phyloP scores from a whole-genome alignment of 2,113 vertebrate genomes.

The Tiliqua scincoides region DNA sequence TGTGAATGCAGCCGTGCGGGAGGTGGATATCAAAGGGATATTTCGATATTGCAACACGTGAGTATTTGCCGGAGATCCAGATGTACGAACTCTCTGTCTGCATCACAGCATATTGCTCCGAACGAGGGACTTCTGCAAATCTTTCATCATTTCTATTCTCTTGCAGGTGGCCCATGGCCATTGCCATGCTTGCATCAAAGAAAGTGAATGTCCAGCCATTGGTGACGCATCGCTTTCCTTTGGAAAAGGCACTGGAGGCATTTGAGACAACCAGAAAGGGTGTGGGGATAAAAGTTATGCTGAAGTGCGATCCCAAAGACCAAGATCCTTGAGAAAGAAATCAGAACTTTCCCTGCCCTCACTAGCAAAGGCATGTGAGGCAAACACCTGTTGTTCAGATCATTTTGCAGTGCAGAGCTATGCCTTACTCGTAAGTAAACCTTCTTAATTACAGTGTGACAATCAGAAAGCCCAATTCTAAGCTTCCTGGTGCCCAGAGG shows the following conservation, averaged over 20 bases:
- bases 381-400: accelerated
- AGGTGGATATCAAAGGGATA: conserved; percentile 94
- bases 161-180: conserved; percentile 93
- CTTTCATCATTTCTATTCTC: conserved; percentile 7
- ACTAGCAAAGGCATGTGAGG: background rate
- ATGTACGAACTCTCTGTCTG: background rate
- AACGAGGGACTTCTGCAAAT: background rate
- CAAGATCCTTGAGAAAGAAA: conserved; percentile 79
- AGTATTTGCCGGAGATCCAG: conserved; percentile 54
- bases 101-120: background rate
- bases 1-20: conserved; percentile 81
- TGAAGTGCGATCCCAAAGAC: conserved; percentile 92
- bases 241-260: conserved; percentile 91
- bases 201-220: conserved; percentile 89
- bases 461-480: no score
- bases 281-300: conserved; percentile 92
- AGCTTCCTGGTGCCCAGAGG: no score
- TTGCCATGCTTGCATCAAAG: conserved; percentile 89
- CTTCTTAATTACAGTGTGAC: no score
- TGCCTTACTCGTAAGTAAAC: no score
- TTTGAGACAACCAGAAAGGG: conserved; percentile 90
- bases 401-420: background rate
- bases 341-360: accelerated
- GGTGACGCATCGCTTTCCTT: conserved; percentile 93
- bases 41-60: conserved; percentile 98